Evolutionary conservation across 2,888 invertebrate species (phyloP).

Genomic region (Hedya salicella): DNA sequence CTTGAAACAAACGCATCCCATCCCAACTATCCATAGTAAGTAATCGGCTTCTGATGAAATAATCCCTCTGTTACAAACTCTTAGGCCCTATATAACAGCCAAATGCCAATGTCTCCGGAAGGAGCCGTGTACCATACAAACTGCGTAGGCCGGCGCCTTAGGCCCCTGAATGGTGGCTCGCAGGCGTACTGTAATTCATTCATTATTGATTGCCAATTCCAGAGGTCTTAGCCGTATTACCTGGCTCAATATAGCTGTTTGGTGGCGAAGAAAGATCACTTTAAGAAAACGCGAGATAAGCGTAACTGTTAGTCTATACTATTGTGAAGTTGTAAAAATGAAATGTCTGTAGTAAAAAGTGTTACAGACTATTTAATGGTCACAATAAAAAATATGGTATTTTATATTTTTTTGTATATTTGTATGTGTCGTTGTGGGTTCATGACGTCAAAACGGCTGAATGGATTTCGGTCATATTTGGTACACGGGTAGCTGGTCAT

Average conservation of each 20-base stretch:
- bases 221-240: conserved; percentile 41
- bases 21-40: background rate
- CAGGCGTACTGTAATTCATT: conserved; percentile 41
- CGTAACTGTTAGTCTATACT: no score
- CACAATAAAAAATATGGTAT: no score
- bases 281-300: no score
- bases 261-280: background rate
- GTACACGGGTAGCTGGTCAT: no score
- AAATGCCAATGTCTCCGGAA: conserved; percentile 12
- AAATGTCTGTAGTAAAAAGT: no score
- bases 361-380: no score
- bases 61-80: background rate
- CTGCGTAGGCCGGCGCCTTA: background rate
- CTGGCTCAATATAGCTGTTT: conserved; percentile 9
- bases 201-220: conserved; percentile 43
- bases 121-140: conserved; percentile 7
- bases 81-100: background rate
- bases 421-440: no score
- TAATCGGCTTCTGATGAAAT: background rate
- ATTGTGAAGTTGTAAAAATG: no score
- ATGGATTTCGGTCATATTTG: no score
- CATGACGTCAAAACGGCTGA: no score
- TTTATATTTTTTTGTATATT: no score
- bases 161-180: conserved; percentile 27
- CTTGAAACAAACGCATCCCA: background rate